Evolutionary conservation across 2,113 vertebrate species (phyloP), one percentile per base, ranked within the genome.

Genomic region (Anas platyrhynchos): DNA sequence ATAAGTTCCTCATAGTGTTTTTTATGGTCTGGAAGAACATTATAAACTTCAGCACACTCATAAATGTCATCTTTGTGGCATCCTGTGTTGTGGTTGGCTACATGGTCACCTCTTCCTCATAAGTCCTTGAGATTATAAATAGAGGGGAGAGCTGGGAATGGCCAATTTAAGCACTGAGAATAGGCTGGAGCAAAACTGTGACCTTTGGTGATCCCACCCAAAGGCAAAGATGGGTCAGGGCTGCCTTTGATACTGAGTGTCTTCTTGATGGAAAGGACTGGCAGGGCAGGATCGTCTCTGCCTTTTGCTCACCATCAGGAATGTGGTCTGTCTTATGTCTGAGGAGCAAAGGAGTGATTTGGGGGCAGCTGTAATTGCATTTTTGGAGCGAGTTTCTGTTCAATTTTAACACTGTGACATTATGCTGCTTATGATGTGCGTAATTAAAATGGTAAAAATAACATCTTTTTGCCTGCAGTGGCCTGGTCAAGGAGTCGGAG

Each of bases 351-450:
- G 62, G 31, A 83, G n/a, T 36, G 58, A 83, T 75, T 84, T 44
- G 54, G 41, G 89, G 74, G 63, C 88, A 96, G 80, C 69, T 46
- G 25, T 83, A 96, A 95, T 90, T 88, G 72, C 48, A 32, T 88
- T 92, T 96, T 84, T 92, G 74, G 86, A 96, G 62, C 12, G 26
- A 92, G 81, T 92, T 96, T 38, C 76, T 73, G 50, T 58, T 91
- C 69, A 69, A 71, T 67, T 92, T 84, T 79, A 84, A 89, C 46
- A 58, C 69, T 6, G 7, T 72, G 93, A 50, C 58, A 16, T 94
- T 96, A 72, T 20, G 67, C 62, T 75, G 23, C 79, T 95, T 84
- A 78, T 76, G 72, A 75, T 2, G 48, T 0, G 2, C 4, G 18
- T 72, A 79, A 91, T 91, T 91, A 91, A 86, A 92, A 65, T n/a